These are phyloP conservation scores for Cyclopterus lumpus DNA, from an alignment of 2,797 vertebrate species.

Conservation along the genomic window DNA sequence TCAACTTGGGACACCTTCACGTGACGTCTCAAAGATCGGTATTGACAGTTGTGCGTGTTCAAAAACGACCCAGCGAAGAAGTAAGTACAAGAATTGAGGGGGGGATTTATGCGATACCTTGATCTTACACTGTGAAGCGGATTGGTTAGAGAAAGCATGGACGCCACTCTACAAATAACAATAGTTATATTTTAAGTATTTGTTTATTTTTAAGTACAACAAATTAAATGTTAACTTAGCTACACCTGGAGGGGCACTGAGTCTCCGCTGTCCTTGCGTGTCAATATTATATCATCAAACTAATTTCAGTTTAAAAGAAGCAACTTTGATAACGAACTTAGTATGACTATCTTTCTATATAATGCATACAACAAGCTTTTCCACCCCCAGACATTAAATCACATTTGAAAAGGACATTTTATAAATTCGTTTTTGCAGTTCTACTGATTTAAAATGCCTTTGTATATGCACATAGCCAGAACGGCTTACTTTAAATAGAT, in stretches of 20 bases:
- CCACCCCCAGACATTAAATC: background rate
- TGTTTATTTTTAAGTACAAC: too few relatives aligned
- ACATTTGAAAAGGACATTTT: background rate
- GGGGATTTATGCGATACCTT: background rate
- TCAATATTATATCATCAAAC: background rate
- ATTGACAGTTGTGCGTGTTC: fast-evolving
- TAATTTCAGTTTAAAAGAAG: background rate
- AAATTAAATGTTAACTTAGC: background rate
- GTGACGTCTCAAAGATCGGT: background rate
- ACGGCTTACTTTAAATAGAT: background rate
- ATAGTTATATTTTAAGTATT: background rate
- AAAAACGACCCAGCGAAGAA: background rate
- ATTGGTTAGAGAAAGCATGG: background rate
- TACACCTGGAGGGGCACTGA: background rate
- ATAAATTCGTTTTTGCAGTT: background rate
- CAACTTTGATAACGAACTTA: background rate
- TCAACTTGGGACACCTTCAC: constrained; percentile 71
- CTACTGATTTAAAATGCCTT: background rate
- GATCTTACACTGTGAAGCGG: background rate
- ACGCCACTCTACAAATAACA: too few relatives aligned
- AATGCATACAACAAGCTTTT: background rate
- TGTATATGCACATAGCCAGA: fast-evolving
- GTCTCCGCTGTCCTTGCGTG: background rate
- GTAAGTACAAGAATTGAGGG: background rate
- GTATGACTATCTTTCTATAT: background rate